These are phyloP conservation scores for Orbicella faveolata DNA, from an alignment of 64 coral and sea anemone species.

Conservation along the genomic window DNA sequence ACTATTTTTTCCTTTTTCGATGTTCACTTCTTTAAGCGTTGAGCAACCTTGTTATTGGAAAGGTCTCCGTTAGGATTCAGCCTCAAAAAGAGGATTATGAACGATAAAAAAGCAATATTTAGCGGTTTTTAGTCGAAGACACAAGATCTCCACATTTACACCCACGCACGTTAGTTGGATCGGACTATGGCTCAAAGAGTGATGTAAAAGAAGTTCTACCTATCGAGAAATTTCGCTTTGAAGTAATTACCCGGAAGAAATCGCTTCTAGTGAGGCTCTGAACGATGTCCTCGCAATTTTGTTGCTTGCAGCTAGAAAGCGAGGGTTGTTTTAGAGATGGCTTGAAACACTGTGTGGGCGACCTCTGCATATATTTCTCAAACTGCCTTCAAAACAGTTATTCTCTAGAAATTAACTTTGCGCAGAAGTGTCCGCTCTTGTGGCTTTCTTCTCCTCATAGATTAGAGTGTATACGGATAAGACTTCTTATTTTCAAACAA, in stretches of 20 bases:
- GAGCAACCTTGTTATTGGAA: neutral
- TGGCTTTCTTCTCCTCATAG: neutral
- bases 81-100: neutral
- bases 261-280: neutral
- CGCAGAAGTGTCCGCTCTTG: neutral
- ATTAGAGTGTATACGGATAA: neutral
- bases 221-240: neutral
- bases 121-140: conserved; percentile 12
- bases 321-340: neutral
- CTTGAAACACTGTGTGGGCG: conserved; percentile 15
- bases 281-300: neutral
- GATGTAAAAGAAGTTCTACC: neutral
- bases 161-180: conserved; percentile 26
- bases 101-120: neutral
- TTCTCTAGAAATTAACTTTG: neutral
- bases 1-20: neutral
- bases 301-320: neutral
- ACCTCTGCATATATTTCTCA: conserved; percentile 7
- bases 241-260: neutral
- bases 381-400: neutral
- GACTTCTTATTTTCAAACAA: neutral
- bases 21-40: neutral
- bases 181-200: neutral
- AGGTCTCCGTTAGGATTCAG: neutral
- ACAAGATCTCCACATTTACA: neutral